A percentile compares a stretch with the other conserved stretches of the same genome.
Evolutionary conservation across 2,888 invertebrate species (phyloP).

Genomic region (Pseudanteris insignis): DNA sequence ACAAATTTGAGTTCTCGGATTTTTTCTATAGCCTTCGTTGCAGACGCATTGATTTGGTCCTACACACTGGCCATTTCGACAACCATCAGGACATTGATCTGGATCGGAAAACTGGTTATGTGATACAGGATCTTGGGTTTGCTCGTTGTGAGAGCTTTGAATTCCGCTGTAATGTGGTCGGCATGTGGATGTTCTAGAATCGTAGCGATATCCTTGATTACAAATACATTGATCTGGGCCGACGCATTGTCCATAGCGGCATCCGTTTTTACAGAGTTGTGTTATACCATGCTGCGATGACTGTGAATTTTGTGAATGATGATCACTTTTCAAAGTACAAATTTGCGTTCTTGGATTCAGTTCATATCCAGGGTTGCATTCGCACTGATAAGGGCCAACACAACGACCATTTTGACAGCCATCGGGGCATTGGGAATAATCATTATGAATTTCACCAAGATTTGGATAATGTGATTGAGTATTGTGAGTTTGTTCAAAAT

Average conservation of each 20-base stretch:
- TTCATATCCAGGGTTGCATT: conserved; percentile 68
- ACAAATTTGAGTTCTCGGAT: conserved; percentile 4
- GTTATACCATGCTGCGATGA: neutral
- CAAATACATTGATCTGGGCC: conserved; percentile 68
- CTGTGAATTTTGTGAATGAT: neutral
- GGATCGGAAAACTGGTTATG: neutral
- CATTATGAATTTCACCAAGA: conserved; percentile 64
- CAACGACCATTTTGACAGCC: conserved; percentile 61
- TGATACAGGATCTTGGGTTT: conserved; percentile 5
- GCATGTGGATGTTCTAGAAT: conserved; percentile 54
- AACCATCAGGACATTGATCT: conserved; percentile 54
- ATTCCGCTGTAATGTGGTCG: conserved; percentile 51
- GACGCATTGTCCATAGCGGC: conserved; percentile 60
- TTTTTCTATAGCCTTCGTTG: conserved; percentile 63
- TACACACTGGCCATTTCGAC: conserved; percentile 60
- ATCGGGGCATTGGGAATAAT: conserved; percentile 45
- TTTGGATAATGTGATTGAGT: conserved; percentile 16
- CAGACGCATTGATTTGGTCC: conserved; percentile 68
- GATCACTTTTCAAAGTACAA: conserved; percentile 41
- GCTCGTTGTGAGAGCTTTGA: conserved; percentile 39
- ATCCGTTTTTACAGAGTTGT: conserved; percentile 52
- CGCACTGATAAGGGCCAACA: conserved; percentile 64
- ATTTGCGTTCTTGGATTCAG: conserved; percentile 52
- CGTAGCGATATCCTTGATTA: conserved; percentile 64
- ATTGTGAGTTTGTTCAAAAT: conserved; percentile 54